Percentiles rank a stretch among this genome's conserved stretches.
Conservation (phyloP, 2,888 invertebrate genomes). For the Luffia ferchaultella region DNA sequence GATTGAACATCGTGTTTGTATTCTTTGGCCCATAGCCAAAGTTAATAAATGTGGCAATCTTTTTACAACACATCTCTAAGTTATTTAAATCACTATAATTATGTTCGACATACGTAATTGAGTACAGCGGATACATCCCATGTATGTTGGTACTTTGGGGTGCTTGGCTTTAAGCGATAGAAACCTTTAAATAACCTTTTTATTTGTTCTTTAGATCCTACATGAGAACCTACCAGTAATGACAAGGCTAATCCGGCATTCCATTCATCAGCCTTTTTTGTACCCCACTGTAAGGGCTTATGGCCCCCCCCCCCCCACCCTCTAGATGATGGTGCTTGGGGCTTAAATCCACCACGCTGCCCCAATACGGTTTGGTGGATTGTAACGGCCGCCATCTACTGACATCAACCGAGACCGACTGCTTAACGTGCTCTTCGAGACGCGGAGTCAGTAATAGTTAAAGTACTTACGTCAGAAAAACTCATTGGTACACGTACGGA, state of each 20-base stretch:
- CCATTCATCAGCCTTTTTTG: too few species aligned
- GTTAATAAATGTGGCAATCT: constrained; percentile 2
- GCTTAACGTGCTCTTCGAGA: too few species aligned
- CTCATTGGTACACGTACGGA: too few species aligned
- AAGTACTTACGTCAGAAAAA: too few species aligned
- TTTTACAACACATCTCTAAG: constrained; percentile 4
- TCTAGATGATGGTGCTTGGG: too few species aligned
- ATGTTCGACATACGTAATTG: constrained; percentile 1
- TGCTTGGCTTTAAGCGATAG: constrained; percentile 2
- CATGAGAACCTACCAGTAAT: constrained; percentile 3
- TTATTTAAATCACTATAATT: neutral
- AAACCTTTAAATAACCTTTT: constrained; percentile 7
- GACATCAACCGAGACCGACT: too few species aligned
- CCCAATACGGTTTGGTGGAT: too few species aligned
- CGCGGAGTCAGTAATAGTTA: too few species aligned
- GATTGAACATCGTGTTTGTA: constrained; percentile 1
- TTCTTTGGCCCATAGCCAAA: constrained; percentile 5
- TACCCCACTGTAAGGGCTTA: too few species aligned
- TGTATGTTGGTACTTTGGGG: constrained; percentile 3
- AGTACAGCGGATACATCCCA: constrained; percentile 1
- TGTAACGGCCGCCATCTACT: too few species aligned
- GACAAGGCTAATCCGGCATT: constrained; percentile 6
- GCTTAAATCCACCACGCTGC: too few species aligned
- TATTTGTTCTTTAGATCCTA: constrained; percentile 2
- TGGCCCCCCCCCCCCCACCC: too few species aligned